Percentiles rank a stretch among this genome's conserved stretches.
phyloP scores from a whole-genome alignment of 2,797 vertebrate species.

The Epinephelus malabaricus region DNA sequence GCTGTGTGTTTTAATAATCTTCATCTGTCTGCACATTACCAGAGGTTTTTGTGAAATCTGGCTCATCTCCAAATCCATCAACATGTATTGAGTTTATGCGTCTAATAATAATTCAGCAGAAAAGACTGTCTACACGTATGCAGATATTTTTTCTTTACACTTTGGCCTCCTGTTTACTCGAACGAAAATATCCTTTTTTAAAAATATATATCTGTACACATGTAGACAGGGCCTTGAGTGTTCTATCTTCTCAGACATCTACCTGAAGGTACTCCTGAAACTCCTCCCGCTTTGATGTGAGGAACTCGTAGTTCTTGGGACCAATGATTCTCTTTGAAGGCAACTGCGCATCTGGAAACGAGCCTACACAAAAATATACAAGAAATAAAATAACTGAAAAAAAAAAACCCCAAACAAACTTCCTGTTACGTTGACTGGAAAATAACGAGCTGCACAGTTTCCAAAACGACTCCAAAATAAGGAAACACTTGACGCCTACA shows the following conservation, averaged over 20 bases:
- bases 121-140: too few species aligned
- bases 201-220: too few species aligned
- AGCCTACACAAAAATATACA: conserved; percentile 82
- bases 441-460: background rate
- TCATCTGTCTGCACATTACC: background rate
- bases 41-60: background rate
- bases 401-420: background rate
- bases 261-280: conserved; percentile 99
- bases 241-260: conserved; percentile 18
- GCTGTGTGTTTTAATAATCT: conserved; percentile 1
- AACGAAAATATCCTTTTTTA: too few species aligned
- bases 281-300: conserved; percentile 95
- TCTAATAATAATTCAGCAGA: background rate
- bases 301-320: conserved; percentile 97
- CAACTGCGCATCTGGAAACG: conserved; percentile 96
- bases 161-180: too few species aligned
- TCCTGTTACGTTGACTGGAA: background rate
- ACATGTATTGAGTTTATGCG: background rate
- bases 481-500: background rate
- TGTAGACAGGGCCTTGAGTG: background rate
- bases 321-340: conserved; percentile 98
- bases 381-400: background rate
- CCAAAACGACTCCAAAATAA: background rate
- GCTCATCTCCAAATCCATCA: background rate
- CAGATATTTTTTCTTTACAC: too few species aligned